Base-by-base conservation (phyloP, 2,888 invertebrate species). In the Calameuta pallipes region DNA sequence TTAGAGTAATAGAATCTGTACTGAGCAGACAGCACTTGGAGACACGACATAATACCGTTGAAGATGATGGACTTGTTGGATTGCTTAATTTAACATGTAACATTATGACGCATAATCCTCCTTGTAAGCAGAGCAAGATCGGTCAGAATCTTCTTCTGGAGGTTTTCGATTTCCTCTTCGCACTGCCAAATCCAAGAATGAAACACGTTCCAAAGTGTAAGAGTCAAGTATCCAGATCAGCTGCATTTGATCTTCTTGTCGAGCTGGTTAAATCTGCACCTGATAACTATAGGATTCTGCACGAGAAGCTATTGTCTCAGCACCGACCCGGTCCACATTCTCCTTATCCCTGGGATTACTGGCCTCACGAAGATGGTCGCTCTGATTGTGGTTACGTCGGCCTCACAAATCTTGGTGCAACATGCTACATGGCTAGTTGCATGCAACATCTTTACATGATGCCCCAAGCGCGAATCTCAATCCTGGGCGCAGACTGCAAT, bases 381-480 rank as follows among this genome's bases (percentile, higher is more conserved):
- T 96, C 98, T 0, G 97, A 97, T 88, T 98, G 98, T 91, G 98
- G 98, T 15, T 98, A 97, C 92, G 98, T 98, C 1, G 98, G 98
- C 0, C 93, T 98, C 6, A 98, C 98, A 0, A 98, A 98, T 92
- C 93, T 98, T 30, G 98, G 98, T 36, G 98, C 98, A 36, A 98
- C 98, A 1, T 98, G 98, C 91, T 98, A 98, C 92, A 98, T 98
- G 98, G 98, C 98, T 13, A 97, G 98, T 3, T 98, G 98, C 89
- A 97, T 98, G 95, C 98, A 98, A 91, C 98, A 98, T 92, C 92
- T 98, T 82, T 98, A 97, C 91, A 98, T 98, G 98, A 98, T 98
- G 96, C 98, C 98, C 9, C 97, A 97, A 89, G 97, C 98, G 0
- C 93, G 98, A 76, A 95, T 96, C 75, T 96, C 97, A 0, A 95